These are phyloP conservation scores for Periparus ater DNA, from an alignment of 2,797 vertebrate genomes.

Conservation along the genomic window DNA sequence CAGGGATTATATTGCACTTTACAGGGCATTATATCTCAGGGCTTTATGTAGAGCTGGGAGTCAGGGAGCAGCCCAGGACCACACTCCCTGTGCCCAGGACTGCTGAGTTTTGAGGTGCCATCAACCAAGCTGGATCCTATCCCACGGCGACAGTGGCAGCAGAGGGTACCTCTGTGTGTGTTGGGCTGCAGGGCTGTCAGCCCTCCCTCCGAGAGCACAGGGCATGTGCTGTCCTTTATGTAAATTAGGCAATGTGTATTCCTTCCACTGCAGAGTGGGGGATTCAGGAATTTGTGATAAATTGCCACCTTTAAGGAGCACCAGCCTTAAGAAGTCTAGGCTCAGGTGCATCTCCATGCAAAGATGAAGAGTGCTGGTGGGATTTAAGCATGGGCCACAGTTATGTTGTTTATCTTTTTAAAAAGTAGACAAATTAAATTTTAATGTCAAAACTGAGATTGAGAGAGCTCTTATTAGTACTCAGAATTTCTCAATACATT, in stretches of 20 bases:
- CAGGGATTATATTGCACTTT: neutral
- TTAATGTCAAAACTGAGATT: neutral
- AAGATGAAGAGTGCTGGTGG: neutral
- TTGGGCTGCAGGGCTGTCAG: neutral
- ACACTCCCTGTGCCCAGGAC: neutral
- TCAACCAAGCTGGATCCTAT: neutral
- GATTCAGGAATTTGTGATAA: neutral
- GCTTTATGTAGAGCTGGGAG: neutral
- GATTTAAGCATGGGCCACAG: neutral
- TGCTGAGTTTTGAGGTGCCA: neutral
- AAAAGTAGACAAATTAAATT: neutral
- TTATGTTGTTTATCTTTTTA: neutral
- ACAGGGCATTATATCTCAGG: fast-evolving
- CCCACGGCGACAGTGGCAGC: fast-evolving
- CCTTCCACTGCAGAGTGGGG: neutral
- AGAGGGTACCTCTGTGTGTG: neutral
- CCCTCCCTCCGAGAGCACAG: fast-evolving
- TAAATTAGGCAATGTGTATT: neutral
- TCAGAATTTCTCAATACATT: neutral
- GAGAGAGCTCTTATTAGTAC: neutral
- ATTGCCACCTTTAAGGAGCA: neutral
- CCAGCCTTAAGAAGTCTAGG: neutral
- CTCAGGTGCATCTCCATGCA: neutral
- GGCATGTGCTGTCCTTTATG: neutral
- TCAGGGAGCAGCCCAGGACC: neutral